Evolutionary conservation across 2,113 vertebrate genomes (phyloP).

Genomic region (Alces alces): DNA sequence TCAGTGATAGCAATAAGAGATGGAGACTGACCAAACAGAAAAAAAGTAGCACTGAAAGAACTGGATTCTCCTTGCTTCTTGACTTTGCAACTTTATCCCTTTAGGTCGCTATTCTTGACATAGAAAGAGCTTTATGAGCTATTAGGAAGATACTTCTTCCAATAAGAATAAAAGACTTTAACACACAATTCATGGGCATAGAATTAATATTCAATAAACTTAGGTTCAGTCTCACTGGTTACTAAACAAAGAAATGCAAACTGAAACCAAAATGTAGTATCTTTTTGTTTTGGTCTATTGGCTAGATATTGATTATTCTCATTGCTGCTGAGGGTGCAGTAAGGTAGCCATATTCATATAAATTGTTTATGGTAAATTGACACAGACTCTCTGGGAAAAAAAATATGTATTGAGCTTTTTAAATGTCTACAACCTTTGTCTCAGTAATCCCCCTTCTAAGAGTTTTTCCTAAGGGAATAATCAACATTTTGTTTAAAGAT

Average conservation of each 20-base stretch:
- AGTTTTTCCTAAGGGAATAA: slow-evolving; percentile 14
- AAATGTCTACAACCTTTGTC: background rate
- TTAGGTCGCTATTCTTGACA: background rate
- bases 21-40: background rate
- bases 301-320: background rate
- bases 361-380: background rate
- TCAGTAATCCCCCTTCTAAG: background rate
- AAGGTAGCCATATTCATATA: background rate
- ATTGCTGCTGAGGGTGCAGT: background rate
- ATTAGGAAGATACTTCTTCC: background rate
- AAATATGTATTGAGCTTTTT: background rate
- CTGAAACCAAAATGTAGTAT: background rate
- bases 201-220: background rate
- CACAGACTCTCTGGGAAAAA: background rate
- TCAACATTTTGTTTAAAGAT: slow-evolving; percentile 22
- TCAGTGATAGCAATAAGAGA: background rate
- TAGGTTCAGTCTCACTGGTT: background rate
- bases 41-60: background rate
- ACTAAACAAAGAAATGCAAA: background rate
- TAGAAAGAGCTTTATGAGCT: background rate
- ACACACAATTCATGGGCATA: background rate
- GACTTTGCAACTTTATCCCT: background rate
- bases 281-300: background rate
- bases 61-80: background rate
- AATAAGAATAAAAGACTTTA: background rate